Evolutionary conservation across 2,888 invertebrate species (phyloP).

Genomic region (Heliconius charithonia): DNA sequence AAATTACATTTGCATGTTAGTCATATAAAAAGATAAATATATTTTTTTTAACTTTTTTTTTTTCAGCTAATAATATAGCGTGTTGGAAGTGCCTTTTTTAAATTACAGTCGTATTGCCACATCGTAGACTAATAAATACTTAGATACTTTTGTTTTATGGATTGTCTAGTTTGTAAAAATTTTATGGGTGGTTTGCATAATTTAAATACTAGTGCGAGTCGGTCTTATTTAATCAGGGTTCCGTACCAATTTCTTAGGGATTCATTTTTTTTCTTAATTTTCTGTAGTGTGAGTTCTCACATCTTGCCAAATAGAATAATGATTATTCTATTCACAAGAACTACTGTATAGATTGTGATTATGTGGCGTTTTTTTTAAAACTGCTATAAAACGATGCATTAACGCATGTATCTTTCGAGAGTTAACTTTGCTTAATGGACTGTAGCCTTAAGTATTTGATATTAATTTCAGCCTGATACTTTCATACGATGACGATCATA

Average conservation of each 20-base stretch:
- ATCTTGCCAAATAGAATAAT: no score
- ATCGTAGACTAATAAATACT: background rate
- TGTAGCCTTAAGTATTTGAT: no score
- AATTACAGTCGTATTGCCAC: background rate
- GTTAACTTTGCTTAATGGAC: no score
- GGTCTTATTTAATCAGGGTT: background rate
- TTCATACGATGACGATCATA: background rate
- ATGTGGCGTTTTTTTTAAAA: no score
- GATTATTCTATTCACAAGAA: no score
- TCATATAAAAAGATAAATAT: slow-evolving; percentile 7
- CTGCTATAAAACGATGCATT: no score
- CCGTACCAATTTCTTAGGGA: no score
- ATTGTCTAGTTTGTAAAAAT: background rate
- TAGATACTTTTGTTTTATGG: background rate
- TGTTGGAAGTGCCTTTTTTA: background rate
- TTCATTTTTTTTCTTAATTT: no score
- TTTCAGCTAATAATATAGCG: slow-evolving; percentile 1
- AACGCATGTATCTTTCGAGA: no score
- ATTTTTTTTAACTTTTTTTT: background rate
- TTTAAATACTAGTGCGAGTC: slow-evolving; percentile 1
- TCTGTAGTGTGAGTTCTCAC: no score
- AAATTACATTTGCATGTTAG: slow-evolving; percentile 17
- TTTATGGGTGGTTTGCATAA: background rate
- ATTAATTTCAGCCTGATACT: no score
- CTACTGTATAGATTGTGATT: no score